Evolutionary conservation across 2,113 vertebrate species (phyloP).

Genomic region (Sceloporus undulatus): DNA sequence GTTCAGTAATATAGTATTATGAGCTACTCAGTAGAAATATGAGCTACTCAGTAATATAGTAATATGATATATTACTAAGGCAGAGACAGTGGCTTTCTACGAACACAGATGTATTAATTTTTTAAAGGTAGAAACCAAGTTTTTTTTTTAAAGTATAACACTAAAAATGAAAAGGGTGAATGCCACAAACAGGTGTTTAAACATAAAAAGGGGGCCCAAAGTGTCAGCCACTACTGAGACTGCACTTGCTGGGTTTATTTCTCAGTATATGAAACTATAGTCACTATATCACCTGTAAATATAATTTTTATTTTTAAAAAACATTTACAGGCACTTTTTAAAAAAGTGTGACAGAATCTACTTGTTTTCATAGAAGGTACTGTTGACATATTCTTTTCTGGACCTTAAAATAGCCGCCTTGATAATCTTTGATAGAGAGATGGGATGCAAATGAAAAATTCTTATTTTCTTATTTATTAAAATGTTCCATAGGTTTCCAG

Average conservation of each 20-base stretch:
- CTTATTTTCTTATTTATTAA: neutral
- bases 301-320: slow-evolving; percentile 30
- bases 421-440: too few relatives aligned
- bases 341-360: neutral
- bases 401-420: neutral
- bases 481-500: slow-evolving; percentile 26
- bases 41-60: neutral
- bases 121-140: neutral
- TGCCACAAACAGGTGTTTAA: neutral
- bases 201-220: neutral
- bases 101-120: neutral
- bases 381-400: neutral
- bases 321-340: slow-evolving; percentile 42
- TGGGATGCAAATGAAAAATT: too few relatives aligned
- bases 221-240: neutral
- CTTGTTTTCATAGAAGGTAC: neutral
- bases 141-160: slow-evolving; percentile 54
- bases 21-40: neutral
- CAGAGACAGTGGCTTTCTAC: slow-evolving; percentile 5
- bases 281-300: neutral
- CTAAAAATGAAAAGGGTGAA: slow-evolving; percentile 29
- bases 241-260: neutral
- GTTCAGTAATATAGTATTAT: neutral
- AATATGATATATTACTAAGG: neutral
- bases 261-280: neutral